phyloP scores from a whole-genome alignment of 2,113 vertebrate species.

The Rana temporaria region DNA sequence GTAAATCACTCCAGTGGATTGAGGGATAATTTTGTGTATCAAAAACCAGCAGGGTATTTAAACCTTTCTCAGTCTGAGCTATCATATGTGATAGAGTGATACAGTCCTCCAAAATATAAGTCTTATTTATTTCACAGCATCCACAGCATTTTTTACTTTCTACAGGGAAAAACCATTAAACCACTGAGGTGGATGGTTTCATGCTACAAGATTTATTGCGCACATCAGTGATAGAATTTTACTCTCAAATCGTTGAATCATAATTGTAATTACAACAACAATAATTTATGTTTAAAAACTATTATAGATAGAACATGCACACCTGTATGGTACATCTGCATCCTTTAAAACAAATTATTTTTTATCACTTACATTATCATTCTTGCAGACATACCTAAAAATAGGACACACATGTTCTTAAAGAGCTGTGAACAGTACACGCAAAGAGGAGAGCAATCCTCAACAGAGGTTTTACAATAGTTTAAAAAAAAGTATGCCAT shows the following conservation, averaged over 20 bases:
- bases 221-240: not conserved
- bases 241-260: not conserved
- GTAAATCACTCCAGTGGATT: slow-evolving; percentile 27
- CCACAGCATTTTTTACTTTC: not conserved
- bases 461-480: too few relatives aligned
- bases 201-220: not conserved
- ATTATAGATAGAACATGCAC: not conserved
- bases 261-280: not conserved
- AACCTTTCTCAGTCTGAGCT: slow-evolving; percentile 28
- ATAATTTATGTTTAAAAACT: not conserved
- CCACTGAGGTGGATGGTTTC: not conserved
- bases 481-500: too few relatives aligned
- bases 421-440: too few relatives aligned
- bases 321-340: too few relatives aligned
- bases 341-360: too few relatives aligned
- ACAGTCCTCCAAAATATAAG: not conserved
- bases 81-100: slow-evolving; percentile 29
- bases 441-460: too few relatives aligned
- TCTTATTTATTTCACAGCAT: slow-evolving; percentile 28
- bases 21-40: slow-evolving; percentile 33
- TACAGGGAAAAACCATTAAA: not conserved
- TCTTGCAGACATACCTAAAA: not conserved
- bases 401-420: too few relatives aligned
- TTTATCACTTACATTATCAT: not conserved
- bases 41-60: slow-evolving; percentile 30